Evolutionary conservation across 2,113 vertebrate genomes (phyloP), one percentile per base, ranked within the genome.

Genomic region (Lophotis ruficrista): DNA sequence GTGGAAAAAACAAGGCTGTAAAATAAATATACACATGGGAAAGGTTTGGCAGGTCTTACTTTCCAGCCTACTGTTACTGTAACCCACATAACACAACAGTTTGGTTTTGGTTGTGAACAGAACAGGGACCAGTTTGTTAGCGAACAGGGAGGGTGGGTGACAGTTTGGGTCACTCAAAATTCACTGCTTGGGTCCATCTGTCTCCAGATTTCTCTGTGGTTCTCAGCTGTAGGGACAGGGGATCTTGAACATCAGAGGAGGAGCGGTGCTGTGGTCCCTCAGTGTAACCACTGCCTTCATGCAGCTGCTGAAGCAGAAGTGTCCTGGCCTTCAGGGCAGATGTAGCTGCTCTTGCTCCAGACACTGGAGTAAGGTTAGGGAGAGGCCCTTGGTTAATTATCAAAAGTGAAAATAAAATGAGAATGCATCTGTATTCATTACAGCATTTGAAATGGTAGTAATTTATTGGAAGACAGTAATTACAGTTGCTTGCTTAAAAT

Each of bases 1-100:
- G 45, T 87, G 97, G 96, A 94, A 97, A 97, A 97, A 96, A 91
- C 89, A 87, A 90, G 83, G 89, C 92, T 97, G 95, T 92, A 75
- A 94, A 97, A 95, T 75, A 61, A 83, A 95, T 58, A 93, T 93
- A 33, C 66, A 53, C 53, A 1, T 1, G 69, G 68, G 84, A 92
- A 81, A 85, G 93, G 79, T 64, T 92, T 60, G 76, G 54, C 62
- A 88, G 89, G 57, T 80, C 75, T 85, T 64, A 4, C 27, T 82
- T 80, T 54, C 83, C 90, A 89, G 76, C 61, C 91, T 21, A 4
- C 66, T 81, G 58, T 45, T 71, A 68, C 91, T 69, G 95, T 88
- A 88, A 83, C 30, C 61, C 53, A 1, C 12, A 35, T 6, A 58
- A 5, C 53, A 5, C 53, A 89, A 2, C 60, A 25, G 43, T 66